Conservation (phyloP, 1,140 invertebrate genomes). For the Drosophila bocki region DNA sequence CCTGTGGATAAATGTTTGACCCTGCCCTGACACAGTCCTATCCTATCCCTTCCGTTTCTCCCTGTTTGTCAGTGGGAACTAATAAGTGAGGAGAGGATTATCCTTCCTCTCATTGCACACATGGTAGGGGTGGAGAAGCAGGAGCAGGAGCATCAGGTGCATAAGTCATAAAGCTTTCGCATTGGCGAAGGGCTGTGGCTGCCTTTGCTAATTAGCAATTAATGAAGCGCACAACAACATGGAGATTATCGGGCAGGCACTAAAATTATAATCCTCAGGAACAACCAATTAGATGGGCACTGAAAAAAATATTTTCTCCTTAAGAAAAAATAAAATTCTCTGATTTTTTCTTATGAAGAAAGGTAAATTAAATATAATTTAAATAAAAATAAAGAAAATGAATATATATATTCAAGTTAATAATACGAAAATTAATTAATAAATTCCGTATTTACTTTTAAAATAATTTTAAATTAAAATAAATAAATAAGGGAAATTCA, state of each 20-base stretch:
- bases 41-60: background rate
- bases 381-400: background rate
- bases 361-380: too few relatives aligned
- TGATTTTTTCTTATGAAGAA: background rate
- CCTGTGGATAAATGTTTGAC: constrained; percentile 37
- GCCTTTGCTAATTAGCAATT: constrained; percentile 38
- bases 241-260: constrained; percentile 23
- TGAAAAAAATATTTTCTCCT: background rate
- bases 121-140: background rate
- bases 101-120: constrained; percentile 7
- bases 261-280: constrained; percentile 10
- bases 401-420: too few relatives aligned
- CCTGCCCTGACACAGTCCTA: constrained; percentile 10
- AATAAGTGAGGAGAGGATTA: constrained; percentile 25
- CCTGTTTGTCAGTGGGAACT: constrained; percentile 8
- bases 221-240: constrained; percentile 29
- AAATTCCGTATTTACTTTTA: too few relatives aligned
- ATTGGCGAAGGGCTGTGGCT: too few relatives aligned
- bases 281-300: constrained; percentile 7
- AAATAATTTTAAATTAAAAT: too few relatives aligned
- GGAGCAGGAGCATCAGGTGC: constrained; percentile 24
- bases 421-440: too few relatives aligned
- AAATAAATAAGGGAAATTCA: too few relatives aligned
- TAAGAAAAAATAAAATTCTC: background rate
- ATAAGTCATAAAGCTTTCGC: constrained; percentile 17